phyloP scores from a whole-genome alignment of 2,797 vertebrate genomes.

The Paguma larvata region DNA sequence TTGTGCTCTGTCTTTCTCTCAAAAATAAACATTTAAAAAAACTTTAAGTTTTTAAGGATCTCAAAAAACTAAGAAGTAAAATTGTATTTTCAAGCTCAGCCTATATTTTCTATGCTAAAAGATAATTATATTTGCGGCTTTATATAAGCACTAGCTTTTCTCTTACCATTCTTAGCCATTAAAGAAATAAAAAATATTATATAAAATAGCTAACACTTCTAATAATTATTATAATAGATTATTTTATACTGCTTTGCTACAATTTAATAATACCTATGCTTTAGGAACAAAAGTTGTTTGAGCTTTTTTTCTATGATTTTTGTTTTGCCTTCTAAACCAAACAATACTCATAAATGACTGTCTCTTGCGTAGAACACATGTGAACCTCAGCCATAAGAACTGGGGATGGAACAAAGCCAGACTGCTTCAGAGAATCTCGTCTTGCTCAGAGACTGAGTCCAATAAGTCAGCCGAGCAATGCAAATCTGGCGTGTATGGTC shows the following conservation, averaged over 20 bases:
- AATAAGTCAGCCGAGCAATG: neutral
- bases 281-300: neutral
- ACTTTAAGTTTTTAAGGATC: neutral
- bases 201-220: neutral
- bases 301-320: neutral
- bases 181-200: constrained; percentile 14
- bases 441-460: neutral
- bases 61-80: neutral
- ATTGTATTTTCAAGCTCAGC: neutral
- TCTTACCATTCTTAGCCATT: neutral
- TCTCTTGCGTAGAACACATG: neutral
- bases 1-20: too few species aligned
- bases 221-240: neutral
- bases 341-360: neutral
- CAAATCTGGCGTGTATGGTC: neutral
- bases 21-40: too few species aligned
- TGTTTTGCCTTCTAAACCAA: neutral
- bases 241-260: neutral
- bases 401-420: neutral
- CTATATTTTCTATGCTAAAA: constrained; percentile 10
- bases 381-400: neutral
- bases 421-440: neutral
- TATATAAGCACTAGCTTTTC: neutral
- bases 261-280: neutral
- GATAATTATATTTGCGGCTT: neutral